Evolutionary conservation across 2,888 invertebrate species (phyloP).

Genomic region (Galeopsomyia nigrocyanea): DNA sequence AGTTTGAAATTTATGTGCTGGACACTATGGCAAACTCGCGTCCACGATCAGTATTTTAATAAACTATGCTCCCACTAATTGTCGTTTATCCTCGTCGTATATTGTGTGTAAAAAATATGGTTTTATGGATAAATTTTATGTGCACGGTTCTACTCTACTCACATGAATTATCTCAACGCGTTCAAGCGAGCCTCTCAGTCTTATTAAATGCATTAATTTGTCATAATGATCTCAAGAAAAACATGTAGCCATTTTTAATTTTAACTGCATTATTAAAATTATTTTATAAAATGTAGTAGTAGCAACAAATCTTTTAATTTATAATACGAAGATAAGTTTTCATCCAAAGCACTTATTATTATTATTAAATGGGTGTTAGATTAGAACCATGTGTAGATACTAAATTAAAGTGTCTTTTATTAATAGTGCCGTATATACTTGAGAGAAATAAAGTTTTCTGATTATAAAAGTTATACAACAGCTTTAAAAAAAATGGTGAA

Average conservation of each 20-base stretch:
- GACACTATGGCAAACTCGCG: conserved; percentile 1
- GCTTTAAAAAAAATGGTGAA: too few species aligned
- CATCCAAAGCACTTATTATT: background rate
- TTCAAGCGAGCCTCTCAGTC: too few species aligned
- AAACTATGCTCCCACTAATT: conserved; percentile 17
- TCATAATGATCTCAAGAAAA: too few species aligned
- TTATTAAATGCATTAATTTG: too few species aligned
- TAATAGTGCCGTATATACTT: too few species aligned
- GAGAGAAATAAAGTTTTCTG: too few species aligned
- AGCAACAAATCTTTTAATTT: too few species aligned
- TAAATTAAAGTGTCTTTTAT: background rate
- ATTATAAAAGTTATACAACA: too few species aligned
- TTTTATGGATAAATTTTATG: conserved; percentile 4
- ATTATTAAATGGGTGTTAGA: conserved; percentile 8
- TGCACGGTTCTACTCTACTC: conserved; percentile 1
- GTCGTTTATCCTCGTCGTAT: conserved; percentile 17
- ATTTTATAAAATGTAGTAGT: too few species aligned
- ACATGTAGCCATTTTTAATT: too few species aligned
- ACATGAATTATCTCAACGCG: too few species aligned
- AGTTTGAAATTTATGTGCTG: background rate
- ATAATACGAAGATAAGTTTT: background rate
- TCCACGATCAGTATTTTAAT: conserved; percentile 34
- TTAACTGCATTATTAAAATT: background rate
- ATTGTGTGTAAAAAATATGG: conserved; percentile 9
- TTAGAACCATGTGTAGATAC: conserved; percentile 8